Evolutionary conservation across 2,797 vertebrate genomes (phyloP).

Genomic region (Catostomus latipinnis): DNA sequence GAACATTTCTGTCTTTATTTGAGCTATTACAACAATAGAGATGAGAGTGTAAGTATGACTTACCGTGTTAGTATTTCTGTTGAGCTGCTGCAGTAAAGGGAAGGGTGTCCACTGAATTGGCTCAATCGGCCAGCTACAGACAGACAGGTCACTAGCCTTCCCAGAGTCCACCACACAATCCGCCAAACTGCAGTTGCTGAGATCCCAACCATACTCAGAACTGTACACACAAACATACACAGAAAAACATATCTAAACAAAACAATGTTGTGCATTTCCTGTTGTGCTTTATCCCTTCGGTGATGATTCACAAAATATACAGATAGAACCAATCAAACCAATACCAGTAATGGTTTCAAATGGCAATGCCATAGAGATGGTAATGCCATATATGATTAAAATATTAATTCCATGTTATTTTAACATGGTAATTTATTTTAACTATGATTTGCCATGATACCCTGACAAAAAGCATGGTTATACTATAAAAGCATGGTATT

Average conservation of each 20-base stretch:
- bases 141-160: constrained; percentile 89
- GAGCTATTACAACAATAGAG: not conserved
- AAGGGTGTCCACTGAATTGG: constrained; percentile 89
- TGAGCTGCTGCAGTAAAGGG: constrained; percentile 83
- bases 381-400: too few species aligned
- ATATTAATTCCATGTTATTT: too few species aligned
- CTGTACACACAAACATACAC: constrained; percentile 65
- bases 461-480: too few species aligned
- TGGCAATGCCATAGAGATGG: too few species aligned
- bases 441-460: too few species aligned
- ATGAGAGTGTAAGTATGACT: constrained; percentile 5
- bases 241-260: constrained; percentile 28
- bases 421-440: too few species aligned
- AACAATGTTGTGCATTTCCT: too few species aligned
- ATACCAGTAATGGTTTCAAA: too few species aligned
- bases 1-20: constrained; percentile 4
- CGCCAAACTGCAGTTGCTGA: constrained; percentile 83
- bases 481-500: too few species aligned
- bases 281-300: not conserved
- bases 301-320: not conserved
- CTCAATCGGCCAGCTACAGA: constrained; percentile 89
- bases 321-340: not conserved
- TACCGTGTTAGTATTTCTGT: constrained; percentile 68
- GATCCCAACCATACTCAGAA: constrained; percentile 82
- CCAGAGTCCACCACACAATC: constrained; percentile 89